Conservation (phyloP, 2,113 vertebrate species). For the Prionailurus viverrinus region DNA sequence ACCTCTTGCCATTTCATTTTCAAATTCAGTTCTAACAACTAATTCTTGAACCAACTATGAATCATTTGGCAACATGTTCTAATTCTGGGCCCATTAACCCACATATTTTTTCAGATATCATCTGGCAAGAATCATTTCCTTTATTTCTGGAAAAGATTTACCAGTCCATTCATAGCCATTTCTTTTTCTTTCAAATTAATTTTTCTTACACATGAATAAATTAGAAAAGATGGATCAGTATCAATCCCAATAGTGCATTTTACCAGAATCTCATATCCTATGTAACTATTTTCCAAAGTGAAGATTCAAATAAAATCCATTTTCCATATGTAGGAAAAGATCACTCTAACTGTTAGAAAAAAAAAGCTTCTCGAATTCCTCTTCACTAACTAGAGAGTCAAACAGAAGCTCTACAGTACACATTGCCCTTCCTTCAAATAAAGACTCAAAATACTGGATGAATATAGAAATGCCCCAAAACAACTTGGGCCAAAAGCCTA, state of each 20-base stretch:
- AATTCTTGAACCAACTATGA: not conserved
- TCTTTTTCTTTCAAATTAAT: slow-evolving; percentile 52
- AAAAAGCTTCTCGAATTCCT: slow-evolving; percentile 41
- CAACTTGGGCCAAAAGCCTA: not conserved
- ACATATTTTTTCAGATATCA: slow-evolving; percentile 35
- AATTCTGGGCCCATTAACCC: not conserved
- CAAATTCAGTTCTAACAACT: slow-evolving; percentile 42
- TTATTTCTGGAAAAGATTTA: slow-evolving; percentile 23
- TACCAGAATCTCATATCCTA: not conserved
- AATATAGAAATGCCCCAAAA: not conserved
- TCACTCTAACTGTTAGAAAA: not conserved
- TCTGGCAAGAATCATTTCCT: not conserved
- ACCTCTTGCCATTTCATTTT: not conserved
- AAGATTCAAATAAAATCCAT: slow-evolving; percentile 5
- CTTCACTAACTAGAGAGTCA: slow-evolving; percentile 16
- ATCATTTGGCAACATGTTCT: not conserved
- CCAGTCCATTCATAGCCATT: not conserved
- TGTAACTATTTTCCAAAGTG: slow-evolving; percentile 9
- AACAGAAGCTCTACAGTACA: slow-evolving; percentile 19
- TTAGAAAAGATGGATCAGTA: not conserved
- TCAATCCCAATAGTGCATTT: slow-evolving; percentile 1
- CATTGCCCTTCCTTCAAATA: not conserved
- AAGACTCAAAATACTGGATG: slow-evolving; percentile 19
- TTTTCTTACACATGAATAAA: not conserved
- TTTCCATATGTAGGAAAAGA: not conserved